Percentiles rank a stretch among this genome's conserved stretches.
phyloP scores from a whole-genome alignment of 2,797 vertebrate species.

The Lepidocolaptes lacrymiger region DNA sequence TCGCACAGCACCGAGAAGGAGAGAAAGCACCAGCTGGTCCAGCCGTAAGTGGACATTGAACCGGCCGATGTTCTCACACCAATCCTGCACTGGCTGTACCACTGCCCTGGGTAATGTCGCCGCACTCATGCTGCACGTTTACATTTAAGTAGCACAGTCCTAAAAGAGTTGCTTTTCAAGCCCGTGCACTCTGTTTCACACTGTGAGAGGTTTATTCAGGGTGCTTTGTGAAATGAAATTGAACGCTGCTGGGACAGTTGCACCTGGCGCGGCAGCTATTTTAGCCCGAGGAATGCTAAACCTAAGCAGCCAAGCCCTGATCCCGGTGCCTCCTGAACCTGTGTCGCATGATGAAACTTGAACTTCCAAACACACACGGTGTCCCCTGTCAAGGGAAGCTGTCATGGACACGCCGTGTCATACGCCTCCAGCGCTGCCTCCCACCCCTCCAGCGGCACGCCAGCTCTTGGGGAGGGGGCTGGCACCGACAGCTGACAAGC shows the following conservation, averaged over 20 bases:
- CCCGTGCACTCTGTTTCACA: conserved; percentile 71
- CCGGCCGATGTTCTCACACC: background rate
- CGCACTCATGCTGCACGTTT: conserved; percentile 65
- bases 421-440: background rate
- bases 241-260: conserved; percentile 74
- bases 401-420: conserved; percentile 5
- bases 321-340: conserved; percentile 65
- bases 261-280: conserved; percentile 83
- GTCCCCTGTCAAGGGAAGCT: conserved; percentile 72
- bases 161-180: background rate
- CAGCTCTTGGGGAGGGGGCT: background rate
- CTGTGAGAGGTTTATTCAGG: conserved; percentile 47
- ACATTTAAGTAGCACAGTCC: conserved; percentile 37
- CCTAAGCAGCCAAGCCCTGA: conserved; percentile 61
- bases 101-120: conserved; percentile 21
- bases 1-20: conserved; percentile 79
- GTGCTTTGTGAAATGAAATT: conserved; percentile 78
- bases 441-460: background rate
- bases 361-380: conserved; percentile 59
- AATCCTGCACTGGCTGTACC: background rate
- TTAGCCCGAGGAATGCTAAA: conserved; percentile 77
- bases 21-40: conserved; percentile 72
- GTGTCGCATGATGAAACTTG: conserved; percentile 79
- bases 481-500: background rate
- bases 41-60: background rate